A percentile compares a stretch with the other conserved stretches of the same genome.
Conservation (phyloP, 2,113 vertebrate species). For the Jaculus jaculus region DNA sequence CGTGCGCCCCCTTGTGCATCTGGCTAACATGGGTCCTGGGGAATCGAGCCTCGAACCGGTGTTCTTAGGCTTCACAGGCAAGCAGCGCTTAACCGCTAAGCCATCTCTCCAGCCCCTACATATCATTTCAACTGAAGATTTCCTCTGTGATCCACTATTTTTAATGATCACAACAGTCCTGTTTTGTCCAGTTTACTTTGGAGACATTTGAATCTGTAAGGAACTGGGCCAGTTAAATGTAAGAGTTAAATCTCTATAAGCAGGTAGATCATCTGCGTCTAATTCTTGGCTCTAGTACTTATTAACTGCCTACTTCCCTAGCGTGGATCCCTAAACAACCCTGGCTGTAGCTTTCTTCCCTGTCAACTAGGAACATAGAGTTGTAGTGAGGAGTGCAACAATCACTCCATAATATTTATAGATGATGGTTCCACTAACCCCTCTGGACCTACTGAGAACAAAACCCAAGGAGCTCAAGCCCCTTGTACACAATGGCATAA, state of each 20-base stretch:
- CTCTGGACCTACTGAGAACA: background rate
- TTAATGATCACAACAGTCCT: background rate
- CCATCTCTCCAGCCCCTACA: too few species aligned
- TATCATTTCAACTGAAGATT: too few species aligned
- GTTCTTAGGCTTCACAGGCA: too few species aligned
- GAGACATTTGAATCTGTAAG: background rate
- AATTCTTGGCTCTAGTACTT: background rate
- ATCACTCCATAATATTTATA: background rate
- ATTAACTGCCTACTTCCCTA: background rate
- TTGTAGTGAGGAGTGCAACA: background rate
- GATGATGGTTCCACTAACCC: background rate
- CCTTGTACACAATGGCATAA: background rate
- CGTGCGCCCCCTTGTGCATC: too few species aligned
- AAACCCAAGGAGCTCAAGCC: background rate
- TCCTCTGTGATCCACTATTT: background rate
- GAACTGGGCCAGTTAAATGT: background rate
- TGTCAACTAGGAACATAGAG: background rate
- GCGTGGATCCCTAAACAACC: background rate
- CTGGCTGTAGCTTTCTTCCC: background rate
- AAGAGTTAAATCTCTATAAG: background rate
- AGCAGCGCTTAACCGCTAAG: too few species aligned
- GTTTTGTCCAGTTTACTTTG: background rate
- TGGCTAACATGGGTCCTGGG: too few species aligned
- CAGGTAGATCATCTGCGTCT: background rate
- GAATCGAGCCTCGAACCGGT: too few species aligned